Base-by-base conservation (phyloP, 2,888 invertebrate genomes). In the Mythimna pallens region DNA sequence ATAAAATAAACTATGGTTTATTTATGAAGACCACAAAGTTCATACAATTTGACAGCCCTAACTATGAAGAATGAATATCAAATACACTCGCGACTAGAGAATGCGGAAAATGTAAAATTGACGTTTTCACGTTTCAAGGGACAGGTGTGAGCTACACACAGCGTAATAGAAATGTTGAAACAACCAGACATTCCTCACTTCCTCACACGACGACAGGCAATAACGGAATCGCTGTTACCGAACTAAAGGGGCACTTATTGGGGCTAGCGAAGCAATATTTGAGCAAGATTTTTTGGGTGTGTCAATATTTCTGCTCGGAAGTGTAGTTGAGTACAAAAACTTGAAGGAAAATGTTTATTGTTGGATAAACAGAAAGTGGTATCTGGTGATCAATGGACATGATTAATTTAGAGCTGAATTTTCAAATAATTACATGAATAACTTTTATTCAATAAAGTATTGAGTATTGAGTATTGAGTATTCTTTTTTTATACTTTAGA, bases 61-160 rank as follows among this genome's bases (percentile, higher is more conserved):
- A 36, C 34, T 59, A 78, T 69, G 74, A 84, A 88, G 79, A 80
- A 85, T 81, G 86, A 88, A 93, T 93, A 93, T 93, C 92, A 92
- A 93, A 93, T 89, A 93, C 86, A 88, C 85, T 88, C 73, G 83
- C 75, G 78, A 80, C 82, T 82, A 86, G 82, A 89, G 88, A 89
- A 93, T 93, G 93, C 91, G 92, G 90, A 90, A 93, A 93, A 95
- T 93, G 93, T 92, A 91, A 94, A 94, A 94, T 94, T 94, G 94
- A 86, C 94, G 92, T 95, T 94, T 95, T 94, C 93, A 93, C 95
- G 94, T 92, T 81, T 91, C 90, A 92, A 81, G 85, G 84, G 82
- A 84, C 93, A 93, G 93, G 94, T 94, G 95, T 93, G 91, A 94
- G 93, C 81, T 74, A 76, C 74, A 70, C 65, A 64, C n/a, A 20